Evolutionary conservation across 2,113 vertebrate genomes (phyloP), one percentile per base, ranked within the genome.

Genomic region (Pipra filicauda): DNA sequence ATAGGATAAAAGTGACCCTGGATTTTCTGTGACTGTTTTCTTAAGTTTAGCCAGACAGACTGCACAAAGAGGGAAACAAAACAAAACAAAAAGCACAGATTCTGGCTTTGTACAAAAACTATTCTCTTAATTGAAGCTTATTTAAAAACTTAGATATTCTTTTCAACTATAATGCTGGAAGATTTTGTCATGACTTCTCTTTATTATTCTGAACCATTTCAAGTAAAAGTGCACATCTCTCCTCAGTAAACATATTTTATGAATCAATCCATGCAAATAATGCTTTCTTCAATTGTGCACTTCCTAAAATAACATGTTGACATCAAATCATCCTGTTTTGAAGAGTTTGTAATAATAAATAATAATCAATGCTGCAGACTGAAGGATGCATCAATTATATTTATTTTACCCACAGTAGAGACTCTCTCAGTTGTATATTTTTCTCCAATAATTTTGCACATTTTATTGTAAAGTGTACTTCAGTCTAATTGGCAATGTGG

Each of bases 271-370:
- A 94, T 91, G 95, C 92, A 97, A 94, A 95, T 90, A 94, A 95
- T 88, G 83, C 83, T 89, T 89, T 88, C 91, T 96, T 95, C 89
- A 95, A 58, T 89, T 88, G 81, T 77, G 24, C 62, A 62, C 78
- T 97, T 97, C 91, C 96, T 92, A 91, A 94, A 91, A 95, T 97
- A 97, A 92, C 87, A 91, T 73, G 96, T 93, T 96, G 97, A 96
- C 95, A 95, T 91, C 86, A 93, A 93, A 78, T 97, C 97, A 97
- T 97, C 90, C 90, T 91, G 93, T 95, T 96, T 92, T 93, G 96
- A 97, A 97, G 96, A 97, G 95, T 97, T 96, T 93, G 79, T 83
- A 97, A 95, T 97, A 97, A 98, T 97, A 98, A 98, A 95, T 97
- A 96, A 95, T 97, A 97, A 97, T 97, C 96, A 96, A 88, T 97